Conservation (phyloP, 2,888 invertebrate genomes). For the Orthonevra nobilis region DNA sequence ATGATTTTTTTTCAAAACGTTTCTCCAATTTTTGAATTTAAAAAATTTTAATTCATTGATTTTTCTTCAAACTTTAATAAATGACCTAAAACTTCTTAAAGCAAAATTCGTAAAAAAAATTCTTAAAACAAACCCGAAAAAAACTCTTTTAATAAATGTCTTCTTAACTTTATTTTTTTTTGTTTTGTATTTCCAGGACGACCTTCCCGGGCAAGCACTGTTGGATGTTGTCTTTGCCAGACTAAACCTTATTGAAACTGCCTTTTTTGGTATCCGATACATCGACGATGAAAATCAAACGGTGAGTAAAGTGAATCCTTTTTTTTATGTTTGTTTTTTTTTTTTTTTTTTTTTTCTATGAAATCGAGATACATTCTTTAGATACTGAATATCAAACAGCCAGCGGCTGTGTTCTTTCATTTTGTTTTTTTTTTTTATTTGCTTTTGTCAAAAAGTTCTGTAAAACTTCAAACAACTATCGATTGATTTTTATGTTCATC, state of each 20-base stretch:
- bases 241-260: conserved; percentile 95
- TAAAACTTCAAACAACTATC: too few species aligned
- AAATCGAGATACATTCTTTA: not conserved
- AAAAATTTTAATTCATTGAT: too few species aligned
- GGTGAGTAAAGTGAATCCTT: conserved; percentile 83
- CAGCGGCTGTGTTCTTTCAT: conserved; percentile 17
- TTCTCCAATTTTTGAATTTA: too few species aligned
- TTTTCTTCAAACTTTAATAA: too few species aligned
- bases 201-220: conserved; percentile 92
- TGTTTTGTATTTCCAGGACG: conserved; percentile 88
- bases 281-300: conserved; percentile 96
- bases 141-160: not conserved
- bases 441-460: too few species aligned
- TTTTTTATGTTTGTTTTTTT: too few species aligned
- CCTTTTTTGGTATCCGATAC: conserved; percentile 97
- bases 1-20: too few species aligned
- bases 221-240: conserved; percentile 95
- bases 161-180: not conserved
- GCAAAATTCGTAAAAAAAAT: too few species aligned
- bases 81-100: too few species aligned
- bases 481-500: conserved; percentile 26
- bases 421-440: conserved; percentile 2
- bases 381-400: conserved; percentile 1
- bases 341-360: not conserved
- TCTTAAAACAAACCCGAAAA: not conserved